These are phyloP conservation scores for Trematocara stigmaticum DNA, from an alignment of 2,113 vertebrate species.

Conservation along the genomic window DNA sequence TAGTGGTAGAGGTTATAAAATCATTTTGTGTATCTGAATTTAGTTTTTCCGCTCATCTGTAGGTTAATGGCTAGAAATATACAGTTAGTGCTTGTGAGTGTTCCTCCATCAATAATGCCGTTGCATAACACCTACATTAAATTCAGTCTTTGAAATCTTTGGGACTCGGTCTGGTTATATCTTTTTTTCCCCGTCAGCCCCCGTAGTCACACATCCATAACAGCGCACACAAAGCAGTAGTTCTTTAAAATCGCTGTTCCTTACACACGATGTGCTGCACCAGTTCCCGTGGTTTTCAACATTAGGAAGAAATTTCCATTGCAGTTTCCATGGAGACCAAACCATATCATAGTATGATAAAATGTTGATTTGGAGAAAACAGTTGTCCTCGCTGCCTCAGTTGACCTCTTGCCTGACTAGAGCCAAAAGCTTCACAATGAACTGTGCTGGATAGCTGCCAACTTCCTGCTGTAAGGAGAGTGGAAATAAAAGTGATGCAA, in stretches of 20 bases:
- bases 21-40: not conserved
- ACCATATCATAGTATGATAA: constrained; percentile 56
- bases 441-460: constrained; percentile 12
- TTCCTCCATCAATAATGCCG: not conserved
- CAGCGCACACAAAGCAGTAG: not conserved
- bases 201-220: not conserved
- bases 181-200: not conserved
- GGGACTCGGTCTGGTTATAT: not conserved
- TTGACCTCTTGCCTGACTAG: constrained; percentile 34
- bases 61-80: not conserved
- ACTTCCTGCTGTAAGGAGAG: not conserved
- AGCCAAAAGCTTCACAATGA: constrained; percentile 8
- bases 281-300: constrained; percentile 28
- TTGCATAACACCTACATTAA: not conserved
- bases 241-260: not conserved
- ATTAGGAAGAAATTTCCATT: not conserved
- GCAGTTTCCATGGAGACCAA: constrained; percentile 66
- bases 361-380: constrained; percentile 41
- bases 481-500: not conserved
- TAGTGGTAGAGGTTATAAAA: not conserved
- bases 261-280: constrained; percentile 29
- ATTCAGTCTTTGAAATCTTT: not conserved
- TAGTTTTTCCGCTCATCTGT: not conserved
- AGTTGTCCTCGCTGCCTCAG: constrained; percentile 9
- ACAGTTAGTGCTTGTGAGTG: not conserved